Conservation (phyloP, 2,797 vertebrate genomes). For the Propithecus perrieri region DNA sequence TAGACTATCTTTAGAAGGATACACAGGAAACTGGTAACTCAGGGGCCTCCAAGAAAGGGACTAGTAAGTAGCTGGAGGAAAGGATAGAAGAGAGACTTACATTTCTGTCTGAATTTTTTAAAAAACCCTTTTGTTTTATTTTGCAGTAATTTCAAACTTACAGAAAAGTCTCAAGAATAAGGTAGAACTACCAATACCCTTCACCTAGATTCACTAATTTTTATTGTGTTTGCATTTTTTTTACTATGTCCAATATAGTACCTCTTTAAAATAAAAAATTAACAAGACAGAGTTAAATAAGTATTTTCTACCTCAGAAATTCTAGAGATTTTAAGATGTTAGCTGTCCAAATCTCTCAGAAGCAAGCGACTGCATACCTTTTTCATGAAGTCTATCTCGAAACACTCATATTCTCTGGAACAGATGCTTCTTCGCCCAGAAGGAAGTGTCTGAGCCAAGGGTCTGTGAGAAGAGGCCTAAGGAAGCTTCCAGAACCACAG, state of each 20-base stretch:
- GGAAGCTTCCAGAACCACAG: slow-evolving; percentile 4
- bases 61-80: not conserved
- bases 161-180: not conserved
- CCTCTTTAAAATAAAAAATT: slow-evolving; percentile 15
- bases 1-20: slow-evolving; percentile 33
- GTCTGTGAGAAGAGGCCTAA: not conserved
- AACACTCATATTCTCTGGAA: not conserved
- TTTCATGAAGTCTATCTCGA: not conserved
- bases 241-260: not conserved
- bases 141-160: not conserved
- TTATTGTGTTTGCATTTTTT: not conserved
- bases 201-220: not conserved
- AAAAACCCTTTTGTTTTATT: not conserved
- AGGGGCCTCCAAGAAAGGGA: not conserved
- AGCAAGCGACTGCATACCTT: not conserved
- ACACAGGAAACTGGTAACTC: slow-evolving; percentile 16
- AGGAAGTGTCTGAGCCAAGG: not conserved
- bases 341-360: not conserved
- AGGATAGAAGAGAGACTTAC: not conserved
- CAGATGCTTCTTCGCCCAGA: not conserved
- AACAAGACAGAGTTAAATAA: not conserved
- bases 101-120: slow-evolving; percentile 13
- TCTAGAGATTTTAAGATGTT: not conserved
- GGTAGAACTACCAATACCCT: not conserved
- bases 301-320: not conserved